Evolutionary conservation across 2,113 vertebrate genomes (phyloP).

Genomic region (Plecturocebus donacophilus): DNA sequence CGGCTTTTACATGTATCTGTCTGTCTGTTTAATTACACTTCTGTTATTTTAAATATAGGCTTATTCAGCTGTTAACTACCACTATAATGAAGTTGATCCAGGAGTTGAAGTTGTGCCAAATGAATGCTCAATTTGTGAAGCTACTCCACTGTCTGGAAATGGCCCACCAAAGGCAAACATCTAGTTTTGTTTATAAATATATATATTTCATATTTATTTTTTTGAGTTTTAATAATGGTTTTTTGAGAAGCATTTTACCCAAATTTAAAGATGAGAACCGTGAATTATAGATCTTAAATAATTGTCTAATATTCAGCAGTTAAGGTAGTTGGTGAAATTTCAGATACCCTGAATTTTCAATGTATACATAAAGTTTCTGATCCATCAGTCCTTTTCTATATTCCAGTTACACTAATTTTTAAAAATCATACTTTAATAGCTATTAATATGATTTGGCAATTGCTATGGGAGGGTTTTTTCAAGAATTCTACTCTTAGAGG

Average conservation of each 20-base stretch:
- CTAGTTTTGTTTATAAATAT: slow-evolving; percentile 42
- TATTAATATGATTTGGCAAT: background rate
- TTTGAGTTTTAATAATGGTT: slow-evolving; percentile 9
- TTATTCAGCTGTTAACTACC: slow-evolving; percentile 84
- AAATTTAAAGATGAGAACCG: slow-evolving; percentile 14
- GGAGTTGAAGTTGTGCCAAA: slow-evolving; percentile 69
- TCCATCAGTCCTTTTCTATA: background rate
- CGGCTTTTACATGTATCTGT: background rate
- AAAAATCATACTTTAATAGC: background rate
- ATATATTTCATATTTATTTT: slow-evolving; percentile 4
- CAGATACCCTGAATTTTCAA: background rate
- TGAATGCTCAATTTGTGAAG: slow-evolving; percentile 82
- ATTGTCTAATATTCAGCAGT: background rate
- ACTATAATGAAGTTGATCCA: slow-evolving; percentile 81
- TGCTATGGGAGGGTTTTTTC: background rate
- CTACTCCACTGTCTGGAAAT: slow-evolving; percentile 66
- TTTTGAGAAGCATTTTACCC: slow-evolving; percentile 2
- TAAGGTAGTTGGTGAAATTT: background rate
- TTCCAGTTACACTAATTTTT: background rate
- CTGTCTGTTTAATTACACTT: slow-evolving; percentile 36
- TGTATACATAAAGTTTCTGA: background rate
- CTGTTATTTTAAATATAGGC: slow-evolving; percentile 74
- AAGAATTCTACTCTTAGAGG: background rate
- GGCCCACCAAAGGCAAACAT: slow-evolving; percentile 83
- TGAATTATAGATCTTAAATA: background rate